Evolutionary conservation across 2,797 vertebrate genomes (phyloP).

Genomic region (Vespertilio murinus): DNA sequence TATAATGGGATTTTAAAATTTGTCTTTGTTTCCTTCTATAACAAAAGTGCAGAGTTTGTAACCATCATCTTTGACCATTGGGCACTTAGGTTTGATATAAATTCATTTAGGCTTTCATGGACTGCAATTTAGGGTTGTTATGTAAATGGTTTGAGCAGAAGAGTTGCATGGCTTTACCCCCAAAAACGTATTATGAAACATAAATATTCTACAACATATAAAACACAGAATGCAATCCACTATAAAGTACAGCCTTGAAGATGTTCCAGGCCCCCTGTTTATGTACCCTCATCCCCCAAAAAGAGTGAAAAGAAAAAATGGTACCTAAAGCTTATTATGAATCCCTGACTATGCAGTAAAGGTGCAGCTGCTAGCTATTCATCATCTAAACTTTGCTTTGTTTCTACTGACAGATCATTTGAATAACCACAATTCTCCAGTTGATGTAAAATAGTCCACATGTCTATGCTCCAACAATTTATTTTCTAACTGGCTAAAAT

Average conservation of each 20-base stretch:
- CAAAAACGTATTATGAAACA: neutral
- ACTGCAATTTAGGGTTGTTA: neutral
- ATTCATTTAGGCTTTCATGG: neutral
- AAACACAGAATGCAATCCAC: conserved; percentile 13
- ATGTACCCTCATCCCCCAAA: conserved; percentile 26
- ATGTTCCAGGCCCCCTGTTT: conserved; percentile 60
- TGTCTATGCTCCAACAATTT: conserved; percentile 60
- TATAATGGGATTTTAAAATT: neutral
- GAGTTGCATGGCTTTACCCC: neutral
- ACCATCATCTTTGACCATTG: neutral
- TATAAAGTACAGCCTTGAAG: conserved; percentile 34
- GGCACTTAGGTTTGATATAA: neutral
- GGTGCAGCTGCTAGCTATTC: conserved; percentile 83
- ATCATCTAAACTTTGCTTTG: conserved; percentile 80
- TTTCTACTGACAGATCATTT: conserved; percentile 78
- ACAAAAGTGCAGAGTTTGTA: neutral
- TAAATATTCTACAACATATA: neutral
- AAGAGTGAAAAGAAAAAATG: conserved; percentile 34
- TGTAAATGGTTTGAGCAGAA: neutral
- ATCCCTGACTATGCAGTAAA: conserved; percentile 82
- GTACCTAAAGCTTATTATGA: conserved; percentile 79
- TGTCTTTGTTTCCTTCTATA: neutral
- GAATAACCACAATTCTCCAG: conserved; percentile 79
- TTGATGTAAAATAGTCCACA: conserved; percentile 66
- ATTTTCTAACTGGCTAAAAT: conserved; percentile 56